Evolutionary conservation across 2,113 vertebrate species (phyloP).

Genomic region (Saccopteryx leptura): DNA sequence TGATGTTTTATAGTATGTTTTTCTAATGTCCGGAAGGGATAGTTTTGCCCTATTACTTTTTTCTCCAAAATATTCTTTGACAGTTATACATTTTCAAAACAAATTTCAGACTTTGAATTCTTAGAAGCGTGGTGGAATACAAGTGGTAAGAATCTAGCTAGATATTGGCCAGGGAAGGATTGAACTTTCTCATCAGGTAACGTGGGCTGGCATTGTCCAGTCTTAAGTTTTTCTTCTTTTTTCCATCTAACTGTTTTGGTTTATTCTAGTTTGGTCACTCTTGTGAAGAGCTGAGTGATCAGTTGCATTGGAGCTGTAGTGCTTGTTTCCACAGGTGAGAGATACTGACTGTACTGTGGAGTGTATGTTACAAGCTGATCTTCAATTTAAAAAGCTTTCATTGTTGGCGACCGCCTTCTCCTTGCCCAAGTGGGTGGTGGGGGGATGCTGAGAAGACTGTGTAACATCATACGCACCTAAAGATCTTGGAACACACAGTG

Average conservation of each 20-base stretch:
- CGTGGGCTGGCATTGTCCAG: neutral
- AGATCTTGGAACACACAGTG: neutral
- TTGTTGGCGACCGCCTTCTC: neutral
- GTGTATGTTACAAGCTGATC: neutral
- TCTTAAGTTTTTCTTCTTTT: neutral
- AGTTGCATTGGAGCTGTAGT: neutral
- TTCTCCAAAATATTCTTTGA: conserved; percentile 15
- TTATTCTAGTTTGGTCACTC: neutral
- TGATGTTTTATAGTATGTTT: neutral
- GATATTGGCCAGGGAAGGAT: neutral
- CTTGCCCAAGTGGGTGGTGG: neutral
- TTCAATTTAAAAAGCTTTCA: neutral
- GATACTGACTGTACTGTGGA: neutral
- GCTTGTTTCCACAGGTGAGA: neutral
- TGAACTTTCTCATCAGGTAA: neutral
- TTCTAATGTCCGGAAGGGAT: conserved; percentile 37
- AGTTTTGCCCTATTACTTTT: neutral
- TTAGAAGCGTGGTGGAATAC: neutral
- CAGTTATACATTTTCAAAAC: conserved; percentile 50
- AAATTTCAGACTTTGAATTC: conserved; percentile 44
- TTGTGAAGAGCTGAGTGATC: neutral
- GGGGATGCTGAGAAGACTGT: neutral
- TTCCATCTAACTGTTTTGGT: neutral
- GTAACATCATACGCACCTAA: neutral
- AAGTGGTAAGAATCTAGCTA: neutral